Percentiles rank a stretch among this genome's conserved stretches.
These are phyloP conservation scores for Clarias fuscus DNA, from an alignment of 2,797 vertebrate genomes.

Conservation along the genomic window DNA sequence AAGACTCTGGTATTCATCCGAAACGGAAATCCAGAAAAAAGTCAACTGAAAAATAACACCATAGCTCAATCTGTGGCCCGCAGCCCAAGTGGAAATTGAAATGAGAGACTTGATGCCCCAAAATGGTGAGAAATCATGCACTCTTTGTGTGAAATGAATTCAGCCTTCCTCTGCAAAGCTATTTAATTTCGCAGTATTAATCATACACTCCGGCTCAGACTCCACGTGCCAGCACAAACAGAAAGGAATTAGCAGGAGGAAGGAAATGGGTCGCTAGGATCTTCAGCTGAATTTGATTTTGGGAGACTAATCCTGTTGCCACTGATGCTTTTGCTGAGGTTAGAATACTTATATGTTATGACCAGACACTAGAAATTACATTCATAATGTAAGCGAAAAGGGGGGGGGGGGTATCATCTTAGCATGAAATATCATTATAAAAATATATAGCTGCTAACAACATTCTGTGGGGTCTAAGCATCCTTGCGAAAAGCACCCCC, in stretches of 20 bases:
- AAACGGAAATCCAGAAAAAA: constrained; percentile 67
- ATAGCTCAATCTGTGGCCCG: constrained; percentile 59
- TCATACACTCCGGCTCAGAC: constrained; percentile 59
- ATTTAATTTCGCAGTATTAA: constrained; percentile 68
- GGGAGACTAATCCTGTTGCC: constrained; percentile 38
- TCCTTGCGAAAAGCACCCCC: neutral
- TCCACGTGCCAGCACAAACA: constrained; percentile 51
- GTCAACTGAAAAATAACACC: constrained; percentile 59
- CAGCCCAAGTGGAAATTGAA: constrained; percentile 60
- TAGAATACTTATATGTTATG: constrained; percentile 27
- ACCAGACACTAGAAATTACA: constrained; percentile 28
- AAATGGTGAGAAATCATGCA: constrained; percentile 54
- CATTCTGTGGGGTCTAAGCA: neutral
- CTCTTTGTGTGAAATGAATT: constrained; percentile 58
- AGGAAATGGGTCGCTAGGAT: constrained; percentile 29
- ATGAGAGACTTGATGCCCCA: constrained; percentile 57
- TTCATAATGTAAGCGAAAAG: neutral
- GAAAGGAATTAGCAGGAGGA: constrained; percentile 26
- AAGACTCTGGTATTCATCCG: constrained; percentile 60
- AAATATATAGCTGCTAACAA: neutral
- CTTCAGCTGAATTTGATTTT: constrained; percentile 32
- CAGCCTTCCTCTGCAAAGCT: constrained; percentile 61
- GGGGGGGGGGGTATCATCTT: neutral
- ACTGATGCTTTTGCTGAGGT: constrained; percentile 13
- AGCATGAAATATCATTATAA: neutral